Evolutionary conservation across 2,113 vertebrate species (phyloP).

Genomic region (Eudyptes chrysolophus): DNA sequence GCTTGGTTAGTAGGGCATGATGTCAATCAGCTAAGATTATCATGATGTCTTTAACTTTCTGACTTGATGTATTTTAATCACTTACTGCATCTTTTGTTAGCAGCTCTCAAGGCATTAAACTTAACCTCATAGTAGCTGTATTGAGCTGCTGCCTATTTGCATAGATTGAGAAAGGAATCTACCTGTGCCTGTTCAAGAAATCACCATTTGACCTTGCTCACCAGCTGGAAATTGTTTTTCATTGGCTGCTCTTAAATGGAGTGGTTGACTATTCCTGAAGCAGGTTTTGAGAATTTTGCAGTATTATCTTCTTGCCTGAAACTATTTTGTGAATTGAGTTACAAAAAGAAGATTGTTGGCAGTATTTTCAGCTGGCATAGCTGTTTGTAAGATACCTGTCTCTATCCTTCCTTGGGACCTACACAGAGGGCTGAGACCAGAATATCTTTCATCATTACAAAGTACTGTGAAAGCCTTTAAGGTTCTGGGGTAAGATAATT

Average conservation of each 20-base stretch:
- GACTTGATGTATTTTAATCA: not conserved
- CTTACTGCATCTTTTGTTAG: not conserved
- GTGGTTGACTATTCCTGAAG: not conserved
- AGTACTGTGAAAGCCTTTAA: not conserved
- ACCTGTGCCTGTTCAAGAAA: not conserved
- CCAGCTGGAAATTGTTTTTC: not conserved
- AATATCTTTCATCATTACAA: not conserved
- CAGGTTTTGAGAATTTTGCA: not conserved
- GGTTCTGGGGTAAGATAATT: not conserved
- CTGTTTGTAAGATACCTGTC: not conserved
- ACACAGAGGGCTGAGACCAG: not conserved
- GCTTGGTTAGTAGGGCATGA: not conserved
- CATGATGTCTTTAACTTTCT: not conserved
- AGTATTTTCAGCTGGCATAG: not conserved
- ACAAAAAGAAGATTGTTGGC: not conserved
- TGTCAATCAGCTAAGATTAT: not conserved
- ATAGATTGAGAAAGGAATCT: not conserved
- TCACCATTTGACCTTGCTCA: not conserved
- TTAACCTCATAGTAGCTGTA: not conserved
- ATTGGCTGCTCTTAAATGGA: not conserved
- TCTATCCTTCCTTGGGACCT: not conserved
- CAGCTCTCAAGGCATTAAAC: not conserved
- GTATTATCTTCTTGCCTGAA: not conserved
- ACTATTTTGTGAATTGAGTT: not conserved
- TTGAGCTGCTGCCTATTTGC: not conserved